These are phyloP conservation scores for Pelobates fuscus DNA, from an alignment of 2,113 vertebrate genomes.

Conservation along the genomic window DNA sequence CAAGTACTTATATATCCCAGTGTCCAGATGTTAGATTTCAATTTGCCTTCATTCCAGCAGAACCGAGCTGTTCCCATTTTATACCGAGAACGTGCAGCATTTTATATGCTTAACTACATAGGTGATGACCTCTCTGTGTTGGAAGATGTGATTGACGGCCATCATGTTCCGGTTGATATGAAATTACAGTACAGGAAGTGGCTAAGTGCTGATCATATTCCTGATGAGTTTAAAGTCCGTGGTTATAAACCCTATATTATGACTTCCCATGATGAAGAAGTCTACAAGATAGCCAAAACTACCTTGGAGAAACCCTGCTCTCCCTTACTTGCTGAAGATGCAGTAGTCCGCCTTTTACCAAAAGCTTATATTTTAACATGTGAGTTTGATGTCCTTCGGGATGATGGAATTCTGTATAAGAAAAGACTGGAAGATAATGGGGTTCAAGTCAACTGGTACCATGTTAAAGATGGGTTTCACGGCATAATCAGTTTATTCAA, in stretches of 20 bases:
- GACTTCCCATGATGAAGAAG: conserved; percentile 58
- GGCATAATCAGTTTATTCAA: conserved; percentile 70
- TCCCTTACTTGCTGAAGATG: conserved; percentile 70
- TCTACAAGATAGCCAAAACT: conserved; percentile 59
- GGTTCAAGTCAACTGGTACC: conserved; percentile 73
- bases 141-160: conserved; percentile 65
- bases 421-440: conserved; percentile 76
- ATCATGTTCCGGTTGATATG: conserved; percentile 69
- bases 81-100: conserved; percentile 56
- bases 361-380: conserved; percentile 81
- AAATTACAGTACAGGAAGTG: conserved; percentile 68
- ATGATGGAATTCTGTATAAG: conserved; percentile 78
- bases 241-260: conserved; percentile 50
- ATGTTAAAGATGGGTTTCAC: conserved; percentile 75
- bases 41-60: conserved; percentile 79
- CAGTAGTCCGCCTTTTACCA: conserved; percentile 60
- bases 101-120: conserved; percentile 68
- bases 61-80: conserved; percentile 74
- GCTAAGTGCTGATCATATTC: conserved; percentile 73
- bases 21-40: conserved; percentile 78
- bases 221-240: conserved; percentile 63
- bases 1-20: conserved; percentile 80
- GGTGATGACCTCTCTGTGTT: conserved; percentile 59
- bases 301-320: conserved; percentile 62
- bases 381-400: conserved; percentile 77